Conservation (phyloP, 2,797 vertebrate species). For the Sebastes trivittatus region DNA sequence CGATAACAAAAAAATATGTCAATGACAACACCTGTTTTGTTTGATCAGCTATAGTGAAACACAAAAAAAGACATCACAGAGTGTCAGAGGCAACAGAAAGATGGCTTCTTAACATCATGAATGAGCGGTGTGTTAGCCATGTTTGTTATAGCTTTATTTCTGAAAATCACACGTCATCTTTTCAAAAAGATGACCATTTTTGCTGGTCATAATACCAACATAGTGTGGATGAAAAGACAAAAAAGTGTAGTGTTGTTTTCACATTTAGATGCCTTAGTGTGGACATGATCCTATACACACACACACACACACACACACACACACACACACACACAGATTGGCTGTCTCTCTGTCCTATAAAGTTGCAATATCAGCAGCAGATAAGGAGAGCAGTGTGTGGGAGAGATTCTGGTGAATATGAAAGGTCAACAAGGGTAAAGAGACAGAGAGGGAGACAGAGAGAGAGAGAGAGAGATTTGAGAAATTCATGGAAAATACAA, state of each 20-base stretch:
- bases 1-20: constrained; percentile 29
- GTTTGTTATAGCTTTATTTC: not conserved
- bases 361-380: constrained; percentile 17
- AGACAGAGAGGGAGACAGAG: not conserved
- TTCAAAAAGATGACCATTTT: not conserved
- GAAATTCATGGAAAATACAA: not conserved
- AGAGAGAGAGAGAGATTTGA: not conserved
- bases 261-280: not conserved
- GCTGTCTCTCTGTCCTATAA: not conserved
- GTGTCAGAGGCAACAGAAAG: not conserved
- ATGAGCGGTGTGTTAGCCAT: not conserved
- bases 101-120: not conserved
- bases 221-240: not conserved
- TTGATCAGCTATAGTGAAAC: not conserved
- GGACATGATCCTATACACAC: not conserved
- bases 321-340: not conserved
- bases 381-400: constrained; percentile 2
- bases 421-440: constrained; percentile 13
- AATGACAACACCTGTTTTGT: constrained; percentile 7
- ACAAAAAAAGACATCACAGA: not conserved
- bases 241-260: not conserved
- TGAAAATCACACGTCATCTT: not conserved
- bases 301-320: not conserved
- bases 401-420: constrained; percentile 7
- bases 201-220: not conserved